Percentiles rank a stretch among this genome's conserved stretches.
phyloP scores from a whole-genome alignment of 2,797 vertebrate genomes.

The Oryzias dopingdopingensis region DNA sequence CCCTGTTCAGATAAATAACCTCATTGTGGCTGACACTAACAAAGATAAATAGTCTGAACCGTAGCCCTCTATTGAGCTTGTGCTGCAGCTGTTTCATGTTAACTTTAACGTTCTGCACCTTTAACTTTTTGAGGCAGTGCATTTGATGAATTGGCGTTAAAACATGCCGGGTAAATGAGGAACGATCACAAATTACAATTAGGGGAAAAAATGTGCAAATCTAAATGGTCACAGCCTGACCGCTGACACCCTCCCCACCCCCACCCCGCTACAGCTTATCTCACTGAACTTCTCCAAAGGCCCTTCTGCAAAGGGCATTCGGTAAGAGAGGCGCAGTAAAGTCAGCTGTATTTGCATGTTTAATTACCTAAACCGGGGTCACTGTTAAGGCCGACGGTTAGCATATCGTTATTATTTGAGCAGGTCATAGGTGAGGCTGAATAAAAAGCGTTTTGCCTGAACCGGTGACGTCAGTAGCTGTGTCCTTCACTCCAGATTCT shows the following conservation, averaged over 20 bases:
- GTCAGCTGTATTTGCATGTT: neutral
- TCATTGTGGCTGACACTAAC: slow-evolving; percentile 52
- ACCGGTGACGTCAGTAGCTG: neutral
- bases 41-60: slow-evolving; percentile 46
- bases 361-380: neutral
- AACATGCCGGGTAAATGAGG: neutral
- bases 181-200: neutral
- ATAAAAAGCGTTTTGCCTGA: neutral
- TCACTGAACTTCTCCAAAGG: neutral
- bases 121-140: slow-evolving; percentile 10
- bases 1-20: slow-evolving; percentile 52
- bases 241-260: neutral
- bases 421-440: neutral
- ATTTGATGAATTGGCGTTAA: slow-evolving; percentile 5
- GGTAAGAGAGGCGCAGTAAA: neutral
- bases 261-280: neutral
- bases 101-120: slow-evolving; percentile 12
- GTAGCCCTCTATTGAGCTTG: slow-evolving; percentile 19
- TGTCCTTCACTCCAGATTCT: neutral
- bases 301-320: neutral
- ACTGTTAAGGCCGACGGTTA: neutral
- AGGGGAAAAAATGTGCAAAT: neutral
- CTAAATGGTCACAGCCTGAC: neutral
- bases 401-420: neutral
- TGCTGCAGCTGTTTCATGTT: slow-evolving; percentile 18